Evolutionary conservation across 2,113 vertebrate genomes (phyloP).

Genomic region (Pangasianodon gigas): DNA sequence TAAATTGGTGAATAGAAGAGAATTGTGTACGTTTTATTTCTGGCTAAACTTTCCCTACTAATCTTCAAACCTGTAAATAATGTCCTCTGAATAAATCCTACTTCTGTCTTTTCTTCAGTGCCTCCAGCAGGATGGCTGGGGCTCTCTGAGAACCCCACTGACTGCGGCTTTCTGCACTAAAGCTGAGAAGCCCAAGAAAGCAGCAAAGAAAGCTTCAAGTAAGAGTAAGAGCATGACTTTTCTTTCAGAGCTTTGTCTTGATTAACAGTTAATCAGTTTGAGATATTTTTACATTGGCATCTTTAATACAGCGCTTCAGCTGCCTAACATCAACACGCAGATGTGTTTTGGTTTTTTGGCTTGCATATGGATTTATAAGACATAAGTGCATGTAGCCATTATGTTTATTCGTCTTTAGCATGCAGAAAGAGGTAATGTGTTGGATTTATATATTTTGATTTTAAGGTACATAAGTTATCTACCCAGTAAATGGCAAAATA

Average conservation of each 20-base stretch:
- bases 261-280: not conserved
- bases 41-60: not conserved
- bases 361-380: not conserved
- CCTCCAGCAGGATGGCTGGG: slow-evolving; percentile 63
- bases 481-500: not conserved
- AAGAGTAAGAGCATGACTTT: slow-evolving; percentile 61
- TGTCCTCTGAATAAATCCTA: not conserved
- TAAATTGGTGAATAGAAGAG: not conserved
- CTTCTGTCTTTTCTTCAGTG: slow-evolving; percentile 55
- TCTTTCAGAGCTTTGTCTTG: not conserved
- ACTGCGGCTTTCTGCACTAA: slow-evolving; percentile 67
- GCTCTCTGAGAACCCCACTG: slow-evolving; percentile 58
- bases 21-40: not conserved
- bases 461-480: not conserved
- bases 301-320: not conserved
- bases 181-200: slow-evolving; percentile 61
- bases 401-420: not conserved
- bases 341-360: not conserved
- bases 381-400: not conserved
- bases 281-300: not conserved
- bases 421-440: not conserved
- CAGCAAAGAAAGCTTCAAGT: slow-evolving; percentile 61
- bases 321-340: not conserved
- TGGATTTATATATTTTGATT: not conserved
- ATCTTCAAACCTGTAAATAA: not conserved